Base-by-base conservation (phyloP, 2,888 invertebrate genomes). In the Nysson spinosus region DNA sequence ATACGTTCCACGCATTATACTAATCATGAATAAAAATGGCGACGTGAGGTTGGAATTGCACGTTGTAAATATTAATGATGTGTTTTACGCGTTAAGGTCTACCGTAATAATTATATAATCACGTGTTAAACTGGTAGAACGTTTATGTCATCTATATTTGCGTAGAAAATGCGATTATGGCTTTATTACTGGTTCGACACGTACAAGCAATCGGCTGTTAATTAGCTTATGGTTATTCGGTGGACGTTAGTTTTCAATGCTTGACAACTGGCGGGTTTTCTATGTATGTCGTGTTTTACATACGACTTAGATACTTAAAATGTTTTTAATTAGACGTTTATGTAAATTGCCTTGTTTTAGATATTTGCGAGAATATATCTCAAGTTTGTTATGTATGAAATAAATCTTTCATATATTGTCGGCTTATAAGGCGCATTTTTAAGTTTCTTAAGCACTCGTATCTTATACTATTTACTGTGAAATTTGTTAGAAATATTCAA, bases 211-310 rank as follows among this genome's bases (percentile, higher is more conserved):
- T 47, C 43, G 42, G 17, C 20, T 24, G 17, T n/a, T n/a, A n/a
- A n/a, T n/a, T n/a, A n/a, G n/a, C n/a, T n/a, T n/a, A n/a, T 52
- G 40, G 9, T 44, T 61, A 54, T 61, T 61, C 49, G 49, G n/a
- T n/a, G 43, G 42, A 44, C 47, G 34, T 44, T 63, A 43, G 49
- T 49, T 4, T 16, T 17, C 6, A 34, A 37, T 11, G 17, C 37
- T 60, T 19, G 52, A 26, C 37, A 52, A 49, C 30, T 26, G 26
- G 17, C 24, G 26, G n/a, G n/a, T n/a, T n/a, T n/a, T n/a, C 39
- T 14, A 6, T 1, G 11, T 5, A 24, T 14, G 14, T 35, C 24
- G 24, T 35, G 34, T 24, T 17, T 19, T 19, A 30, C 44, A 11
- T 14, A 20, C 9, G 32, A 32, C 32, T 32, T 20, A n/a, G 11